Evolutionary conservation across 2,113 vertebrate genomes (phyloP).

Genomic region (Oreochromis niloticus): DNA sequence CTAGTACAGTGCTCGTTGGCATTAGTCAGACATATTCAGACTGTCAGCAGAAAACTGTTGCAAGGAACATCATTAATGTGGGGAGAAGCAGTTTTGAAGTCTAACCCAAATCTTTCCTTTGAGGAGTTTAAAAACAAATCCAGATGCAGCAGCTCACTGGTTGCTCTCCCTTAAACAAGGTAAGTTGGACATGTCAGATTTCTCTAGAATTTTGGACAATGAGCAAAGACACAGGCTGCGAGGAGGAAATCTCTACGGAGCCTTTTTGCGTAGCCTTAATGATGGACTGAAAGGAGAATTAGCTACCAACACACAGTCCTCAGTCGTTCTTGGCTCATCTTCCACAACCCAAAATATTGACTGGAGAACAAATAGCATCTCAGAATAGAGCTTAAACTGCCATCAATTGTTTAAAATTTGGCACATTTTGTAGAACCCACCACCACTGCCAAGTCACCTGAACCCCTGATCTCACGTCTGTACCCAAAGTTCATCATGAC

Average conservation of each 20-base stretch:
- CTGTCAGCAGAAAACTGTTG: not conserved
- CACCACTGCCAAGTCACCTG: not conserved
- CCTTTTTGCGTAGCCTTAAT: not conserved
- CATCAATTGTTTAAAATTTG: not conserved
- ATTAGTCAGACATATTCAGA: fast-evolving
- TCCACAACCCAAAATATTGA: not conserved
- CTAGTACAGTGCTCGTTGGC: not conserved
- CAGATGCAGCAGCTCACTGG: not conserved
- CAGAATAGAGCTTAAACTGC: not conserved
- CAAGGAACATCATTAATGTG: not conserved
- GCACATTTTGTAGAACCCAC: too few relatives aligned
- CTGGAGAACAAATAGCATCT: not conserved
- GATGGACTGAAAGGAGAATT: not conserved
- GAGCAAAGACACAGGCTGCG: not conserved
- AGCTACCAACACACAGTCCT: not conserved
- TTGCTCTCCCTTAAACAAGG: not conserved
- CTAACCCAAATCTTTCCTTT: not conserved
- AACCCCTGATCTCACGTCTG: not conserved
- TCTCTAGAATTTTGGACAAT: not conserved
- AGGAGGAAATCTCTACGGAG: not conserved
- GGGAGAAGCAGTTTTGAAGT: not conserved
- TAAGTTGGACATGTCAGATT: not conserved
- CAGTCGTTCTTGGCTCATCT: not conserved
- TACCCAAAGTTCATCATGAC: not conserved
- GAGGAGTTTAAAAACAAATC: not conserved